Evolutionary conservation across 2,888 invertebrate genomes (phyloP), one percentile per base, ranked within the genome.

Genomic region (Zygogramma bicolorata): DNA sequence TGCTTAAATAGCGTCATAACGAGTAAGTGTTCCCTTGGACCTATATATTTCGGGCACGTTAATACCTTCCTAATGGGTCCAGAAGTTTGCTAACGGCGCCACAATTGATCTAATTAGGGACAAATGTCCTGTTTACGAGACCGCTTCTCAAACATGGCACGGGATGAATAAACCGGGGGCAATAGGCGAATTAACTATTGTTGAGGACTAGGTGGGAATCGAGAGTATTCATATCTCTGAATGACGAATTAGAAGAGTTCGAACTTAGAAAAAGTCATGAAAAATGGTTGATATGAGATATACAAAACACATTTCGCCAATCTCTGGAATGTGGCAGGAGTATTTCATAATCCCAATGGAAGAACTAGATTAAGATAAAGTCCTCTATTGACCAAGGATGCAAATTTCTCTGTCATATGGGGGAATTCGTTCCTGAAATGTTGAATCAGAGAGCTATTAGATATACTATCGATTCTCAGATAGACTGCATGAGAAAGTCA

Each of bases 51-150:
- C 82, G 83, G 78, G 77, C 73, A 77, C 76, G 79, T 82, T 83
- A 83, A 83, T 81, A 81, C 81, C 79, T 80, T 82, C 82, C 83
- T 85, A 85, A 84, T 84, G 84, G 82, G 82, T 79, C 79, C 67
- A 74, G 78, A 76, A 79, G 80, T 82, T 81, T 72, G 75, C 82
- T 81, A 83, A 83, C 81, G 80, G 79, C 79, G 75, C 84, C 85
- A 85, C 85, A 85, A 85, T 85, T 84, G 85, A 83, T 82, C 85
- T 85, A 85, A 86, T 86, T 85, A 84, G 83, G 79, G 81, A 83
- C 84, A 84, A 84, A 84, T 85, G 83, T 83, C 80, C 81, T 53
- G 25, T 10, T 53, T 53, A 25, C 15, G 25, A 22, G 53, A 25
- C 53, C 53, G 53, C 53, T 22, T 53, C n/a, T n/a, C 25, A 53